Evolutionary conservation across 1,140 invertebrate genomes (phyloP).

Genomic region (Rhagoletis zephyria): DNA sequence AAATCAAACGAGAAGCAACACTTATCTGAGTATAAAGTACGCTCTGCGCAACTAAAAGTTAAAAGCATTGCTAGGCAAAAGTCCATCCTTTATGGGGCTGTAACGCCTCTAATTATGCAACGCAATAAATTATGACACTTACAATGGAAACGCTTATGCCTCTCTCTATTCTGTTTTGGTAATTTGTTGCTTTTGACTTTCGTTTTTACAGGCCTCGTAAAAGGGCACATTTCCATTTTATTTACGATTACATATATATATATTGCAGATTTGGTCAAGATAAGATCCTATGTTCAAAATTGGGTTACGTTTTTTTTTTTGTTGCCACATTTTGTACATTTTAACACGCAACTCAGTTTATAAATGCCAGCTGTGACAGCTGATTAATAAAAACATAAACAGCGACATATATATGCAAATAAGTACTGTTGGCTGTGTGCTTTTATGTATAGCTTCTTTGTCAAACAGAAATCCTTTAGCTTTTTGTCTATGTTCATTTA

Average conservation of each 20-base stretch:
- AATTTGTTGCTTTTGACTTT: background rate
- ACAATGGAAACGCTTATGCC: background rate
- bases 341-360: slow-evolving; percentile 15
- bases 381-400: slow-evolving; percentile 9
- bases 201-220: background rate
- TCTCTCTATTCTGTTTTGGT: background rate
- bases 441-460: background rate
- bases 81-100: background rate
- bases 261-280: background rate
- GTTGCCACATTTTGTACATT: slow-evolving; percentile 16
- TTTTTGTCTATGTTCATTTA: too few species aligned
- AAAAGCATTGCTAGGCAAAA: slow-evolving; percentile 11
- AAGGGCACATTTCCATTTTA: background rate
- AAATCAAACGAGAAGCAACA: background rate
- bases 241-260: background rate
- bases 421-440: background rate
- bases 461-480: too few species aligned
- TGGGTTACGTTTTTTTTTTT: background rate
- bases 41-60: background rate
- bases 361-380: slow-evolving; percentile 45
- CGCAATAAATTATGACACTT: slow-evolving; percentile 47
- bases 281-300: background rate
- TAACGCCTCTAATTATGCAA: slow-evolving; percentile 38
- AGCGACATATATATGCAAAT: slow-evolving; percentile 10
- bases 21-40: background rate